Evolutionary conservation across 2,888 invertebrate genomes (phyloP), one percentile per base, ranked within the genome.

Genomic region (Meiosimyza platycephala): DNA sequence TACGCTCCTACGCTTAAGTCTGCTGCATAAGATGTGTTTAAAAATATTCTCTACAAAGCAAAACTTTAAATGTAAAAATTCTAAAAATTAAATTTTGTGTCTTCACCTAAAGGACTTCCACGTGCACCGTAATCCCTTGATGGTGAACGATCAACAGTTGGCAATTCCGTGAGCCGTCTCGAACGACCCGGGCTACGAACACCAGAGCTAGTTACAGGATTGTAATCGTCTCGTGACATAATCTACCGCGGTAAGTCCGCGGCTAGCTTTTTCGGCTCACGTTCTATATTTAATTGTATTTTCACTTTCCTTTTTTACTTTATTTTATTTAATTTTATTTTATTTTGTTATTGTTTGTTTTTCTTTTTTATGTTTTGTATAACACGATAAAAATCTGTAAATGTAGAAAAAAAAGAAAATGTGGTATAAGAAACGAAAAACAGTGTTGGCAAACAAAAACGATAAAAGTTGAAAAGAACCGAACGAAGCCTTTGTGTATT

Each of bases 91-190:
- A 40, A 40, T 9, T 40, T 40, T 40, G 40, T 72, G 80, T 86
- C 86, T 76, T 89, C 88, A 86, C 89, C 89, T 85, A 89, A 82
- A 80, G 90, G 89, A 86, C 89, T 89, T 81, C 89, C 89, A 83
- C 90, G 93, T 92, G 85, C 80, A 82, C 87, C 87, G 89, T 94
- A 94, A 87, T 91, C 91, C 86, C 95, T 91, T 84, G 94, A 94
- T 87, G 95, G 95, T 88, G 94, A 94, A 87, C 95, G 93, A 91
- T 95, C 95, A 88, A 95, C 95, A 87, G 94, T 95, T 86, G 95
- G 95, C 89, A 95, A 89, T 86, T 91, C 91, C 84, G 90, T 88
- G 85, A 90, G 90, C 88, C 92, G 93, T 89, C 91, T 90, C 84
- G 86, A 84, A 81, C 89, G 89, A 85, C 88, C 90, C 83, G 89